These are phyloP conservation scores for Chironomus tepperi DNA, from an alignment of 1,140 invertebrate species.

Conservation along the genomic window DNA sequence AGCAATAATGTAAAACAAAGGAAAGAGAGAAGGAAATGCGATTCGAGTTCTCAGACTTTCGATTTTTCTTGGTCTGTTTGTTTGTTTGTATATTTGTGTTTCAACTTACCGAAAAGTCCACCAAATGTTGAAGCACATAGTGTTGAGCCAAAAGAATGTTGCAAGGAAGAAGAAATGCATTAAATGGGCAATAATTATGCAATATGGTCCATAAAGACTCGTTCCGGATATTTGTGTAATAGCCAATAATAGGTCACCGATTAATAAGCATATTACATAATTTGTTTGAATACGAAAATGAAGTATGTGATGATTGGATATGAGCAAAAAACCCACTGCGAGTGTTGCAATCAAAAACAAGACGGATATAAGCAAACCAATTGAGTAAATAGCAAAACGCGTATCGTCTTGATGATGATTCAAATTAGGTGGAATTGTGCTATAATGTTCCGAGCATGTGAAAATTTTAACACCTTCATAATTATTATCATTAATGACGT, in stretches of 20 bases:
- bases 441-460: conserved; percentile 49
- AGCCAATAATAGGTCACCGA: conserved; percentile 66
- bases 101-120: conserved; percentile 75
- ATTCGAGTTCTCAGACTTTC: not conserved
- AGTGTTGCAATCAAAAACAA: conserved; percentile 69
- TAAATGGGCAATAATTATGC: conserved; percentile 58
- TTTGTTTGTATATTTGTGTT: not conserved
- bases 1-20: conserved; percentile 10
- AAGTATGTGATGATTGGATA: conserved; percentile 68
- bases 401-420: conserved; percentile 40
- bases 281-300: conserved; percentile 78
- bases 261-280: conserved; percentile 67
- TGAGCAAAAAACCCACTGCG: conserved; percentile 62
- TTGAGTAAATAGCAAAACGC: conserved; percentile 57
- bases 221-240: conserved; percentile 56
- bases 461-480: conserved; percentile 45
- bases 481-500: conserved; percentile 29
- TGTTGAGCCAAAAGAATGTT: conserved; percentile 93
- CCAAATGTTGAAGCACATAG: conserved; percentile 94
- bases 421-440: conserved; percentile 35
- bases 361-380: conserved; percentile 64
- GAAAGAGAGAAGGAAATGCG: too few species aligned
- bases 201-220: conserved; percentile 47
- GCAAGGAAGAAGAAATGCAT: conserved; percentile 90
- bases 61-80: too few species aligned